These are phyloP conservation scores for Anodontia alba DNA, from an alignment of 2,888 invertebrate species.

Conservation along the genomic window DNA sequence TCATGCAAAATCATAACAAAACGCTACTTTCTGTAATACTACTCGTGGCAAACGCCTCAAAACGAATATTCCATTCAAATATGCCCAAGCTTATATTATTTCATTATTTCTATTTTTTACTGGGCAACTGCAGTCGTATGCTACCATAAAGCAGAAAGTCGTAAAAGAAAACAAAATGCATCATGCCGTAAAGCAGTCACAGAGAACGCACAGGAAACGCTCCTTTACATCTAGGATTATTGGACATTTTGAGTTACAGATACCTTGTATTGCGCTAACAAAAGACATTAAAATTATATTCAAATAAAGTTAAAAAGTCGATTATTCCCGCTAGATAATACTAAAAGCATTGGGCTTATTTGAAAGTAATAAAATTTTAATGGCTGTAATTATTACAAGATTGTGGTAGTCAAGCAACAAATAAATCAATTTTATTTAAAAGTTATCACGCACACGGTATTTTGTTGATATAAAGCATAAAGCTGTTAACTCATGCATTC, in stretches of 20 bases:
- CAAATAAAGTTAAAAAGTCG: slow-evolving; percentile 6
- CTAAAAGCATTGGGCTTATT: slow-evolving; percentile 13
- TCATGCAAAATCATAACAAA: too few relatives aligned
- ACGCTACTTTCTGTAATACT: too few relatives aligned
- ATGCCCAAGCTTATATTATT: too few relatives aligned
- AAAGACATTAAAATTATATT: slow-evolving; percentile 9
- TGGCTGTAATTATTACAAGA: background rate
- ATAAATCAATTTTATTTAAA: slow-evolving; percentile 4
- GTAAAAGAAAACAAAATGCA: background rate
- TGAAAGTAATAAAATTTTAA: slow-evolving; percentile 3
- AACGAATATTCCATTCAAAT: background rate
- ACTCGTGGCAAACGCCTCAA: background rate
- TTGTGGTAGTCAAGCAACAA: background rate
- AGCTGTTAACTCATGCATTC: too few relatives aligned
- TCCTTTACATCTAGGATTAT: background rate
- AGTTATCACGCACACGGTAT: background rate
- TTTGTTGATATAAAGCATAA: background rate
- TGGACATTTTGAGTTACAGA: background rate
- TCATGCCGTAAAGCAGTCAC: background rate
- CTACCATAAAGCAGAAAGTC: background rate
- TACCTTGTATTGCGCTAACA: background rate
- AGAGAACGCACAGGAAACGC: background rate
- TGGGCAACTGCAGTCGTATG: background rate
- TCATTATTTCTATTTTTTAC: too few relatives aligned
- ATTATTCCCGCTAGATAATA: slow-evolving; percentile 12